Percentiles rank a stretch among this genome's conserved stretches.
phyloP scores from a whole-genome alignment of 2,888 invertebrate genomes.

The Tenthredo scrophulariae region DNA sequence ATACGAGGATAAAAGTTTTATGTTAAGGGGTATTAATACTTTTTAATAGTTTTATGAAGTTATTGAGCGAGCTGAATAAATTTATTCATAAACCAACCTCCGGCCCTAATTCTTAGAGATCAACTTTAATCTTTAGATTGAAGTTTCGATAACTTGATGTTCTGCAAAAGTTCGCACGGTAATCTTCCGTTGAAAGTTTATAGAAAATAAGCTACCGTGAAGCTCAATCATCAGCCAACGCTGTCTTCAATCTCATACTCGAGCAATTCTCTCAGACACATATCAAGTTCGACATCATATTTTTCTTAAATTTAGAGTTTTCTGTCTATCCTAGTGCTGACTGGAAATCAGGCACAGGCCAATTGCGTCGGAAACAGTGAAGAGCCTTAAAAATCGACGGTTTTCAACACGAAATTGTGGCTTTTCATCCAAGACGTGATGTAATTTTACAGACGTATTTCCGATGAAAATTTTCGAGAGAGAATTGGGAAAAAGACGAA shows the following conservation, averaged over 20 bases:
- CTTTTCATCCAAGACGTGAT: neutral
- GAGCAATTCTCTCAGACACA: neutral
- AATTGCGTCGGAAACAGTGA: neutral
- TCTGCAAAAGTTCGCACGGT: neutral
- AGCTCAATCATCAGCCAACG: neutral
- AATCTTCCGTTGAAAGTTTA: neutral
- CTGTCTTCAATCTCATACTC: neutral
- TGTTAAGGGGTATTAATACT: neutral
- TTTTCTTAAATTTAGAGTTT: neutral
- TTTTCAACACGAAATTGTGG: neutral
- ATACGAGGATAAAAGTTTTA: neutral
- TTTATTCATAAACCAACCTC: neutral
- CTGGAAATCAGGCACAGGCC: neutral
- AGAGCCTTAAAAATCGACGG: neutral
- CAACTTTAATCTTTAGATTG: slow-evolving; percentile 8
- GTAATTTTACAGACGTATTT: neutral
- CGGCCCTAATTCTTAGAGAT: neutral
- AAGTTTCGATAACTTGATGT: slow-evolving; percentile 2
- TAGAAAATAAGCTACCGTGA: neutral
- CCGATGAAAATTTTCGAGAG: neutral
- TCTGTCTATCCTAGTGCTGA: too few relatives aligned
- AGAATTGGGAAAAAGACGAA: neutral
- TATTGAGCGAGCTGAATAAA: neutral
- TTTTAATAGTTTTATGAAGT: slow-evolving; percentile 1
- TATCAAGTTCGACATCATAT: neutral